These are phyloP conservation scores for Synergus japonicus DNA, from an alignment of 2,888 invertebrate species.

Conservation along the genomic window DNA sequence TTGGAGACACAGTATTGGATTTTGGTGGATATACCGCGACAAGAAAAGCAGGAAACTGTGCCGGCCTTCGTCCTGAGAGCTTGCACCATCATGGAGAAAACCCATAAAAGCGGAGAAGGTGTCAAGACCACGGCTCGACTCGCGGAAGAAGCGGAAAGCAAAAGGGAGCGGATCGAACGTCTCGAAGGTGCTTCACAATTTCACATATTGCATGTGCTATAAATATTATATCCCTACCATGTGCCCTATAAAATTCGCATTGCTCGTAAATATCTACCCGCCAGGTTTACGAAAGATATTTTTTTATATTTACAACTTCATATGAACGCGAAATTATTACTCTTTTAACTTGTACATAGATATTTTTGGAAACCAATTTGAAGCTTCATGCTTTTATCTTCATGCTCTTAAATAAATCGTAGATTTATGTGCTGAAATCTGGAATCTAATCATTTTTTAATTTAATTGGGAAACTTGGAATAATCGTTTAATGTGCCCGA, in stretches of 20 bases:
- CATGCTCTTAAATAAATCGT: no score
- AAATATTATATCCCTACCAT: slow-evolving; percentile 15
- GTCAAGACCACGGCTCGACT: slow-evolving; percentile 91
- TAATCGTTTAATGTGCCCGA: no score
- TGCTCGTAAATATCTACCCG: slow-evolving; percentile 1
- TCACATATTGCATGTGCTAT: slow-evolving; percentile 12
- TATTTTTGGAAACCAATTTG: no score
- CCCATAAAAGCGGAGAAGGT: slow-evolving; percentile 92
- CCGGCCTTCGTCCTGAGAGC: slow-evolving; percentile 94
- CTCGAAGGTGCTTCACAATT: slow-evolving; percentile 84
- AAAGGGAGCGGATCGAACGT: slow-evolving; percentile 90
- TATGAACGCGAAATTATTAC: background rate
- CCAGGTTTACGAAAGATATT: background rate
- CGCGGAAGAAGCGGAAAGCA: slow-evolving; percentile 92
- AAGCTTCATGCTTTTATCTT: no score
- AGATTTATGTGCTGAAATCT: no score
- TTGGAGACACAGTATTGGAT: slow-evolving; percentile 97
- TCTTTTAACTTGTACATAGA: background rate
- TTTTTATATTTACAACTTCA: slow-evolving; percentile 12
- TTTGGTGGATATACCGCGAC: slow-evolving; percentile 93
- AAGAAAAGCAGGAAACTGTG: slow-evolving; percentile 96
- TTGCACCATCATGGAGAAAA: slow-evolving; percentile 94
- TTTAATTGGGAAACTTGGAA: no score
- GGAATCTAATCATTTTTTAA: no score
- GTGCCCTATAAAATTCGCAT: slow-evolving; percentile 11